Base-by-base conservation (phyloP, 2,888 invertebrate species). In the Oxycera nigricornis region DNA sequence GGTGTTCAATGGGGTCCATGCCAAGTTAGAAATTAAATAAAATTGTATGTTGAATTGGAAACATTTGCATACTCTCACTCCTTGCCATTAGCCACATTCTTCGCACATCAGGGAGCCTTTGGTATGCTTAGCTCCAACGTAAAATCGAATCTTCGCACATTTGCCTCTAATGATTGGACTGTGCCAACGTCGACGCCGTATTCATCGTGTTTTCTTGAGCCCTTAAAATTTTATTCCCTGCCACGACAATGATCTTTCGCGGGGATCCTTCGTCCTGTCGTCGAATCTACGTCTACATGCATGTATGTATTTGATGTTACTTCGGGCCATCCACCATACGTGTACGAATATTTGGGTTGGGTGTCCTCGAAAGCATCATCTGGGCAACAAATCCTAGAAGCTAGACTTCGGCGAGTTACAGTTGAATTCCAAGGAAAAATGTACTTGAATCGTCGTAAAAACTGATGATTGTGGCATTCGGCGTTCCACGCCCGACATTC, bases 391-490 rank as follows among this genome's bases (percentile, higher is more conserved):
- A 41, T 65, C 65, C 62, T 57, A 26, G 28, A 59, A n/a, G 35
- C 46, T 17, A 46, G 46, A 46, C 55, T 20, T 11, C 6, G 3
- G 2, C n/a, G 55, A 55, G 55, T 55, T 55, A 41, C 65, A 24
- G 24, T 30, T 17, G 24, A 65, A 65, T 41, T 65, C 65, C 24
- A 22, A 39, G 41, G 41, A 65, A 62, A 35, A 65, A 65, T 41
- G 14, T 20, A 41, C 65, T 41, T 1, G 65, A 65, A 65, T 41
- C 41, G 2, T 65, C 65, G 39, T 65, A 65, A 65, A 65, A 65
- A 39, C 65, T 65, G 65, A 65, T 39, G 65, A 65, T 65, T 41
- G 65, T 65, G 65, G 35, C 41, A 20, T 39, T 65, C 35, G 65
- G 22, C 41, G 22, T 41, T 65, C 35, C 41, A 41, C 65, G 26